Percentiles rank a stretch among this genome's conserved stretches.
Evolutionary conservation across 2,113 vertebrate genomes (phyloP).

Genomic region (Onychorhynchus coronatus): DNA sequence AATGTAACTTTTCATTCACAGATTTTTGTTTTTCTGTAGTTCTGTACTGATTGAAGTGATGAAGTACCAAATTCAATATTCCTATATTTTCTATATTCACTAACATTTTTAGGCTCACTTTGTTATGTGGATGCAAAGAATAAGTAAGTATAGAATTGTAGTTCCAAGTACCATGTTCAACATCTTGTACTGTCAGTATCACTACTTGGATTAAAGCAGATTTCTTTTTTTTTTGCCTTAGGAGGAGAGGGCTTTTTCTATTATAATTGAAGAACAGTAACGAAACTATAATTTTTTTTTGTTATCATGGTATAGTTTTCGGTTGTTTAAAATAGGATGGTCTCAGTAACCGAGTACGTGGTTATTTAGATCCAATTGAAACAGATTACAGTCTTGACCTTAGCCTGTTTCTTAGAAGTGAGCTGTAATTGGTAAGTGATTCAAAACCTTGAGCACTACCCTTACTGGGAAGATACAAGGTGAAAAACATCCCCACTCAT

Average conservation of each 20-base stretch:
- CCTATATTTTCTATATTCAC: neutral
- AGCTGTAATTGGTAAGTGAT: neutral
- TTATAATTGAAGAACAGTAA: neutral
- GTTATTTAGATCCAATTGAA: neutral
- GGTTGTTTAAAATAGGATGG: neutral
- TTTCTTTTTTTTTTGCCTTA: neutral
- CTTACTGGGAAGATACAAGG: neutral
- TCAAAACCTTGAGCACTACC: neutral
- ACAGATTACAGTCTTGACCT: neutral
- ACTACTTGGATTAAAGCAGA: neutral
- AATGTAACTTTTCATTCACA: neutral
- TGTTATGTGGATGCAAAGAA: neutral
- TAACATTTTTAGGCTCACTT: neutral
- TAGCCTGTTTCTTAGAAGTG: neutral
- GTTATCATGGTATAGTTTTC: neutral
- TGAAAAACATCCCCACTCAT: neutral
- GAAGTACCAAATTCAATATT: neutral
- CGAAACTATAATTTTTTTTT: neutral
- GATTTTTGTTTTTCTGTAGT: neutral
- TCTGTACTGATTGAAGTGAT: neutral
- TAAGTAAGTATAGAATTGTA: neutral
- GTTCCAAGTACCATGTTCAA: neutral
- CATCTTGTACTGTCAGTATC: neutral
- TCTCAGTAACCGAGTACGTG: neutral
- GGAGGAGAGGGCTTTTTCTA: neutral